Evolutionary conservation across 2,797 vertebrate species (phyloP), one percentile per base, ranked within the genome.

Genomic region (Carduelis carduelis): DNA sequence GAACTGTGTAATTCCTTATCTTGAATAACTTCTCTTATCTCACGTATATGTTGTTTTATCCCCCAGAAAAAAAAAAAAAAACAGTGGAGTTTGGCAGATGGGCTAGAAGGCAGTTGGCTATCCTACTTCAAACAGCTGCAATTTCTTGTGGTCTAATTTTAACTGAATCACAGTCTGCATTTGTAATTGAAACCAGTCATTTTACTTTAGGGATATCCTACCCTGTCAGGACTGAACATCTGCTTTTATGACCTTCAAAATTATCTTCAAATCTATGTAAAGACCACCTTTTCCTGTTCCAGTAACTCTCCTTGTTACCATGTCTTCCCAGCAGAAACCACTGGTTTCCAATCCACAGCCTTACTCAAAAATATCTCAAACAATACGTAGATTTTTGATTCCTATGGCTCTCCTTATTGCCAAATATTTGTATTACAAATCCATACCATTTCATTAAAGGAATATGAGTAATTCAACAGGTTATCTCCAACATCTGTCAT

Each of bases 131-230:
- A 90, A 59, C 91, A 95, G 89, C 88, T 94, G 93, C 4, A 0
- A 24, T 76, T 95, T 92, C 90, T 94, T 0, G 13, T 83, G 66
- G 88, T 90, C 92, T 96, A 95, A 94, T 95, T 96, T 96, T 95
- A 89, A 80, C 77, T 80, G 85, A 91, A 92, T 68, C 90, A 47
- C 44, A 64, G 39, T 47, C 81, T 64, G 47, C 22, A 59, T 81
- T 87, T 90, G 83, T 93, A 95, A 97, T 83, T 82, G 47, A 95
- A 92, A 78, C 89, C 71, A 89, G 82, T 69, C 53, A 63, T 93
- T 93, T 94, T 90, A 85, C 74, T 94, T 90, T 93, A 82, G 92
- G 86, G 83, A 80, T 89, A 89, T 72, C 68, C 55, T 90, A 83
- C 26, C 43, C 68, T 78, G 74, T 82, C 86, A 84, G 55, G 71